Percentiles rank a stretch among this genome's conserved stretches.
phyloP scores from a whole-genome alignment of 2,797 vertebrate species.

The Crocodylus rhombifer region DNA sequence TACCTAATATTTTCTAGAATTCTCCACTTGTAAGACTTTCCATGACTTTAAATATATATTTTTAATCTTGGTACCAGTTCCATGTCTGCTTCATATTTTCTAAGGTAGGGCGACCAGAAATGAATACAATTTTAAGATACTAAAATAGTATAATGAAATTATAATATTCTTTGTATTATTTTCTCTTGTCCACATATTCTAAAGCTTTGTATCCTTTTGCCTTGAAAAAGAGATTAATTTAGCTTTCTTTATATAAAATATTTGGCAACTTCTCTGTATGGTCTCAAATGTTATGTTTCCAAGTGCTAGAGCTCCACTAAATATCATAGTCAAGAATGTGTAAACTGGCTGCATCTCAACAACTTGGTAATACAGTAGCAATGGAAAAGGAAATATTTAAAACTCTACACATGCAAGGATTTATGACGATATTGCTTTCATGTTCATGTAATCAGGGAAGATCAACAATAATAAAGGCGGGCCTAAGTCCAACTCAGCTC shows the following conservation, averaged over 20 bases:
- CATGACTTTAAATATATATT: background rate
- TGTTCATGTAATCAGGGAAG: background rate
- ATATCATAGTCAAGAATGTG: background rate
- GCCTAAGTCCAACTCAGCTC: background rate
- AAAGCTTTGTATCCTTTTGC: background rate
- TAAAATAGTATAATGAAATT: background rate
- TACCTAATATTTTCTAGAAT: background rate
- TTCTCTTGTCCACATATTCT: background rate
- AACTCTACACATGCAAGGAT: background rate
- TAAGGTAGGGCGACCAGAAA: background rate
- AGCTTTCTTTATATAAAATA: background rate
- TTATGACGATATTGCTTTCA: background rate
- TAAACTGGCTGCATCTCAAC: background rate
- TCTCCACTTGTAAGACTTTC: background rate
- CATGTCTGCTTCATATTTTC: background rate
- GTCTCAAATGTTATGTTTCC: background rate
- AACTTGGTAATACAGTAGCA: background rate
- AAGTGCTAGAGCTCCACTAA: background rate
- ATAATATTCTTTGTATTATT: background rate
- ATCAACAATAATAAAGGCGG: background rate
- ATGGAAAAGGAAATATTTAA: background rate
- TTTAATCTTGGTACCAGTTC: background rate
- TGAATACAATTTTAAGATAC: background rate
- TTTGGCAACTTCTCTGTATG: background rate
- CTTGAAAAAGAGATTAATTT: background rate